These are phyloP conservation scores for Hoplostethus mediterraneus DNA, from an alignment of 2,797 vertebrate genomes.

Conservation along the genomic window DNA sequence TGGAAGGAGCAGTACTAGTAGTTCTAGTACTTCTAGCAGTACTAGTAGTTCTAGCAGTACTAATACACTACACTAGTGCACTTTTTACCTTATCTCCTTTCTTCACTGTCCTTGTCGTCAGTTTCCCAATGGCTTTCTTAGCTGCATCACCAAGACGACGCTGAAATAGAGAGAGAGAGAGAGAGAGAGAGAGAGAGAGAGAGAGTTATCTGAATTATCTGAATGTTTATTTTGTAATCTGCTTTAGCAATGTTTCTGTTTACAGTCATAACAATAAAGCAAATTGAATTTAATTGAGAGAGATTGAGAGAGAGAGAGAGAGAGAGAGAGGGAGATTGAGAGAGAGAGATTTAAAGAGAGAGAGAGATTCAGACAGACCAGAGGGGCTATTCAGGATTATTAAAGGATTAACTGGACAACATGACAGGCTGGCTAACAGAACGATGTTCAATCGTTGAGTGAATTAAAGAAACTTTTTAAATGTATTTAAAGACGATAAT, in stretches of 20 bases:
- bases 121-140: conserved; percentile 96
- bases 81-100: conserved; percentile 95
- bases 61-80: too few species aligned
- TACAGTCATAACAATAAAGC: too few species aligned
- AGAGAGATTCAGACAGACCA: background rate
- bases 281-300: too few species aligned
- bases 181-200: background rate
- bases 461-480: background rate
- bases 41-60: too few species aligned
- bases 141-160: conserved; percentile 96
- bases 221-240: too few species aligned
- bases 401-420: background rate
- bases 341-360: background rate
- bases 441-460: background rate
- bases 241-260: too few species aligned
- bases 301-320: background rate
- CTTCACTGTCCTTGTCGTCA: conserved; percentile 96
- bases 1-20: too few species aligned
- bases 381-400: background rate
- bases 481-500: background rate
- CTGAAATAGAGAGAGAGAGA: conserved; percentile 77
- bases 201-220: too few species aligned
- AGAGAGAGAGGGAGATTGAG: background rate
- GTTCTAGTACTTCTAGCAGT: too few species aligned
- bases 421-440: background rate